phyloP scores from a whole-genome alignment of 35 echinoderm and acorn worm species.

The Lytechinus variegatus region DNA sequence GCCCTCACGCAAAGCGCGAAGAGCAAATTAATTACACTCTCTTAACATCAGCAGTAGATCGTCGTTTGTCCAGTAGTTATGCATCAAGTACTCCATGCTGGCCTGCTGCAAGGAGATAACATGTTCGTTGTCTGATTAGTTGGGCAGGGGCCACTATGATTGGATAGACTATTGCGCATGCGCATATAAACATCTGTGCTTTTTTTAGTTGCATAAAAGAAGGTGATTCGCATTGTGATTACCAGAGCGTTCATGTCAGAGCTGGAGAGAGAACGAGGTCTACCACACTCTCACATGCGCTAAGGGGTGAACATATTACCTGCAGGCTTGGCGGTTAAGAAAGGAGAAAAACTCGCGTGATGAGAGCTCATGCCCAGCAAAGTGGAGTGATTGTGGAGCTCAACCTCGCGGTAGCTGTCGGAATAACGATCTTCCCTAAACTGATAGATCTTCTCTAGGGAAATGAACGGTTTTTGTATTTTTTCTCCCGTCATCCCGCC shows the following conservation, averaged over 20 bases:
- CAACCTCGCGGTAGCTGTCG: background rate
- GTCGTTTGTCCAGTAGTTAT: background rate
- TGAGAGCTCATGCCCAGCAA: background rate
- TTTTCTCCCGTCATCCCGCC: background rate
- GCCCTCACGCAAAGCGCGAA: background rate
- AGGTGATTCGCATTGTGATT: background rate
- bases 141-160: background rate
- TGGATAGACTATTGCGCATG: slow-evolving; percentile 5
- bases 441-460: background rate
- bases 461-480: background rate
- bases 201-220: background rate
- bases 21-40: slow-evolving; percentile 4
- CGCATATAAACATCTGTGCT: background rate
- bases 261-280: background rate
- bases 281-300: background rate
- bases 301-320: background rate
- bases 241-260: slow-evolving; percentile 34
- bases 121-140: slow-evolving; percentile 2
- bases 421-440: background rate
- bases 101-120: background rate
- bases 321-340: background rate
- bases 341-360: slow-evolving; percentile 1
- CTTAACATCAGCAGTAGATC: slow-evolving; percentile 12
- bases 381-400: background rate
- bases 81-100: background rate